Conservation (phyloP, 2,113 vertebrate species). For the Cyrtonyx montezumae region DNA sequence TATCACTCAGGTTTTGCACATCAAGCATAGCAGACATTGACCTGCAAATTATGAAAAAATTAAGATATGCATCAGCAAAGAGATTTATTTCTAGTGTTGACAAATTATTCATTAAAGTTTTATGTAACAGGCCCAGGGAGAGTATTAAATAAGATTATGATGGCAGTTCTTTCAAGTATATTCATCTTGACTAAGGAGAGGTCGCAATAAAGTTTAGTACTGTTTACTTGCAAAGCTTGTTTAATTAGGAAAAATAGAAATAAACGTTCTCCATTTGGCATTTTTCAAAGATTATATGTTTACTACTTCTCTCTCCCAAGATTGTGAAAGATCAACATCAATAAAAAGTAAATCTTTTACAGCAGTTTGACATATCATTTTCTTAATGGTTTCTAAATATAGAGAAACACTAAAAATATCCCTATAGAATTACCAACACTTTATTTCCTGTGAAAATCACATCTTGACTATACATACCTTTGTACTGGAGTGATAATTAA, state of each 20-base stretch:
- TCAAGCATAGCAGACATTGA: slow-evolving; percentile 61
- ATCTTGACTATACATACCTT: not conserved
- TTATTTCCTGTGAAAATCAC: not conserved
- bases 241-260: slow-evolving; percentile 49
- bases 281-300: slow-evolving; percentile 43
- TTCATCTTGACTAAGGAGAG: slow-evolving; percentile 64
- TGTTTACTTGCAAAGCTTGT: slow-evolving; percentile 36
- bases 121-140: slow-evolving; percentile 45
- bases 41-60: slow-evolving; percentile 69
- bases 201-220: slow-evolving; percentile 36
- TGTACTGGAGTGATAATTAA: slow-evolving; percentile 28
- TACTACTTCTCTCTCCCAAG: slow-evolving; percentile 35
- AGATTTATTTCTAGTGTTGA: slow-evolving; percentile 71
- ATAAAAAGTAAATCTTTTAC: slow-evolving; percentile 29
- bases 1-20: slow-evolving; percentile 60
- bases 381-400: slow-evolving; percentile 37
- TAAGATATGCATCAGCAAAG: slow-evolving; percentile 60
- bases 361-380: slow-evolving; percentile 45
- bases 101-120: slow-evolving; percentile 72
- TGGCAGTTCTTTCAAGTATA: slow-evolving; percentile 51
- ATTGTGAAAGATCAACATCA: slow-evolving; percentile 39
- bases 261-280: slow-evolving; percentile 25
- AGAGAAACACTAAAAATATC: not conserved
- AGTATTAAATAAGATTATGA: slow-evolving; percentile 61
- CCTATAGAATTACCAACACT: slow-evolving; percentile 4